Evolutionary conservation across 1,140 invertebrate genomes (phyloP), one percentile per base, ranked within the genome.

Genomic region (Akabosia matsudoensis): DNA sequence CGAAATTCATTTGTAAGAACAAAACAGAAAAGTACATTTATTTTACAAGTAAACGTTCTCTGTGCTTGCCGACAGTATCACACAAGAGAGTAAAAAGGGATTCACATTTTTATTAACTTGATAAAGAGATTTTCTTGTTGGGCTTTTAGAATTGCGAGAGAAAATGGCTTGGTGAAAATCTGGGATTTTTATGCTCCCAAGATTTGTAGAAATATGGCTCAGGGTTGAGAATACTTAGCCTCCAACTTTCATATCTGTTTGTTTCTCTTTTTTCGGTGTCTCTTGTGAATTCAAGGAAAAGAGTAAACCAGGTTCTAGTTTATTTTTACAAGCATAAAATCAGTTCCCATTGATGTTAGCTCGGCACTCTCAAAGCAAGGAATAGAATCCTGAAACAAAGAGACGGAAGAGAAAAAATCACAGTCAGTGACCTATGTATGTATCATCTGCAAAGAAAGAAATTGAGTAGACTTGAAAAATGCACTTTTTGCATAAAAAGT

Each of bases 371-470:
- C n/a, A n/a, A n/a, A n/a, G 37, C 7, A 45, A 45, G 37, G 37
- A 45, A 18, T 7, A 45, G 37, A 45, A 45, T 45, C n/a, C 7
- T 45, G 37, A 45, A 18, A 45, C 7, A 18, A 10, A 10, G 37
- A 45, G 37, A 45, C 18, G 7, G 54, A 61, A 22, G n/a, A 24
- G 54, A 61, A 61, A 51, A 51, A 61, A 61, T 61, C 13, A 61
- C 54, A 61, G 54, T 61, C 54, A 61, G 54, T 61, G 54, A 61
- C 54, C 54, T 22, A 61, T 61, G 54, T 22, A 61, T 61, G 54
- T 4, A 61, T 61, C 54, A 61, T 13, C n/a, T 10, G 37, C 37
- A 45, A 18, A 45, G 37, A n/a, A n/a, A n/a, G 37, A 7, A 45
- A 45, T 18, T 10, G 37, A 45, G 37, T n/a, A n/a, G n/a, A n/a